Evolutionary conservation across 2,113 vertebrate species (phyloP).

Genomic region (Hippocampus guttulatus): DNA sequence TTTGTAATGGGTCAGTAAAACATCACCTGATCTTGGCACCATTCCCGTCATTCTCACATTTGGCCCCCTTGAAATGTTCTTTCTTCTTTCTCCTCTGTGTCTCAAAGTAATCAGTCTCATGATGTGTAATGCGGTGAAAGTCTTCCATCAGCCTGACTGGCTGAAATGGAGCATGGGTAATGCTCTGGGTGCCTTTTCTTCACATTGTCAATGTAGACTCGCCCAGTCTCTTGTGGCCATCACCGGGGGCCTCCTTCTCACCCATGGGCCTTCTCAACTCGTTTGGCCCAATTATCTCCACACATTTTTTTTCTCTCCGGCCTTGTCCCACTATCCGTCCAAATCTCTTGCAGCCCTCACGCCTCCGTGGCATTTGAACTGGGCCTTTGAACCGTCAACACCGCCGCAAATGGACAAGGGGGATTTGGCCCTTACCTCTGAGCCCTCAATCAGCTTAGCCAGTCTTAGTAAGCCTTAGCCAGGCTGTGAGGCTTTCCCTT

Average conservation of each 20-base stretch:
- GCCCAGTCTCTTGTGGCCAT: conserved; percentile 26
- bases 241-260: conserved; percentile 21
- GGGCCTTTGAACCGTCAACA: conserved; percentile 71
- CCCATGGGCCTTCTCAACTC: conserved; percentile 48
- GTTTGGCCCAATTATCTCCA: conserved; percentile 34
- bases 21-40: conserved; percentile 69
- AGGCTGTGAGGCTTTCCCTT: conserved; percentile 65
- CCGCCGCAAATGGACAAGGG: conserved; percentile 65
- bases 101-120: conserved; percentile 72
- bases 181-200: conserved; percentile 61
- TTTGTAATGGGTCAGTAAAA: conserved; percentile 29
- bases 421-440: conserved; percentile 66
- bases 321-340: conserved; percentile 22
- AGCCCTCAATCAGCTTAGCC: conserved; percentile 70
- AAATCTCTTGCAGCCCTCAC: conserved; percentile 21
- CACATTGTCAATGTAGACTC: conserved; percentile 44
- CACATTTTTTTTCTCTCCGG: conserved; percentile 8
- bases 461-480: conserved; percentile 59
- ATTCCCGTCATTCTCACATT: conserved; percentile 56
- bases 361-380: conserved; percentile 62
- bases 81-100: conserved; percentile 52
- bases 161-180: conserved; percentile 69
- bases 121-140: conserved; percentile 69
- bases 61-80: conserved; percentile 11
- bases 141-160: conserved; percentile 61